These are phyloP conservation scores for Anthoscopus minutus DNA, from an alignment of 2,113 vertebrate genomes.

Conservation along the genomic window DNA sequence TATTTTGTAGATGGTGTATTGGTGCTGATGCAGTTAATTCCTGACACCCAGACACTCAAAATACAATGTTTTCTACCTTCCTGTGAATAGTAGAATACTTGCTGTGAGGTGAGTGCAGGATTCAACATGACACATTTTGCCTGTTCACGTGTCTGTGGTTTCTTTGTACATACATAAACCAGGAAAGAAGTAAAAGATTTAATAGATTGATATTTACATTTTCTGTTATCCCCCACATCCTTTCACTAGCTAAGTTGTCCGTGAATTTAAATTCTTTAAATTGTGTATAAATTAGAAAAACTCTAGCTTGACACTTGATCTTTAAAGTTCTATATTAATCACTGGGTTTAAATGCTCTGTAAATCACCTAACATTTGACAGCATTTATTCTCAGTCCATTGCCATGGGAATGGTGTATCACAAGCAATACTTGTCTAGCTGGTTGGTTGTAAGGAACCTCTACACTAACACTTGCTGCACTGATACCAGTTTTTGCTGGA, in stretches of 20 bases:
- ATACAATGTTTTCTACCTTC: neutral
- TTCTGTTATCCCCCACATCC: neutral
- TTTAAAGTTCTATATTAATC: neutral
- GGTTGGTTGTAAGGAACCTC: neutral
- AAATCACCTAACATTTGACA: neutral
- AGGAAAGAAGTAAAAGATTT: neutral
- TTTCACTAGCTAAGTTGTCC: neutral
- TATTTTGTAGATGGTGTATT: neutral
- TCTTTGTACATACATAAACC: neutral
- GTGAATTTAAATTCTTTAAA: neutral
- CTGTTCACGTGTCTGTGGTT: neutral
- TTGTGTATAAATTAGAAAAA: neutral
- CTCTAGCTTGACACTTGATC: neutral
- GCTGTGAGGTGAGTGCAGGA: fast-evolving
- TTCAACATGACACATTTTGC: neutral
- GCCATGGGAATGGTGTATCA: neutral
- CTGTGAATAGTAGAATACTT: neutral
- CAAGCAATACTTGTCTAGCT: neutral
- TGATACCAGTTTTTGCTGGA: slow-evolving; percentile 6
- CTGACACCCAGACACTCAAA: neutral
- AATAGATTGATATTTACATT: neutral
- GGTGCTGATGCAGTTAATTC: neutral
- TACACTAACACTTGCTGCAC: neutral
- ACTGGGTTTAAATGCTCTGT: neutral
- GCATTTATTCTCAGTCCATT: neutral